Conservation (phyloP, 1,140 invertebrate species). For the Palaemon carinicauda region DNA sequence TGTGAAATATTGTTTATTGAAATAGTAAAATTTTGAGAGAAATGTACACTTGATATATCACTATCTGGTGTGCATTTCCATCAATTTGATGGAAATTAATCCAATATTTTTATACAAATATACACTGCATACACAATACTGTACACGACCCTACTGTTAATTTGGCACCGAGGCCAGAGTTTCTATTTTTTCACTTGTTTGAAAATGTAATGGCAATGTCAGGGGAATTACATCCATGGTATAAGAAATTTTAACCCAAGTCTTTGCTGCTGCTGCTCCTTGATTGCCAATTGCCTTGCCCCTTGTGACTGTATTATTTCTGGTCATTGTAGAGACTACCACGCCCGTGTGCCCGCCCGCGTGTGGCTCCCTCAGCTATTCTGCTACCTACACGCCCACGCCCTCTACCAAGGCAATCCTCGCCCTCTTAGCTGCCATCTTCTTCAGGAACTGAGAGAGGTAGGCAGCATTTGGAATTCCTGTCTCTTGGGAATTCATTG, state of each 20-base stretch:
- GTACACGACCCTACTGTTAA: no score
- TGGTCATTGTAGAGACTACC: constrained; percentile 77
- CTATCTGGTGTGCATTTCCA: no score
- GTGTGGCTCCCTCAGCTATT: constrained; percentile 69
- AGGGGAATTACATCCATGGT: no score
- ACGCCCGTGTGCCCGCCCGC: constrained; percentile 92
- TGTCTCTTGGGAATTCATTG: not conserved
- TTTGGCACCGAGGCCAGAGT: no score
- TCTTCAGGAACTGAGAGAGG: constrained; percentile 54
- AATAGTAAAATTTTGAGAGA: no score
- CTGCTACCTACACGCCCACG: constrained; percentile 47
- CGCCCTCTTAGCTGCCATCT: constrained; percentile 50
- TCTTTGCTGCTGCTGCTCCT: not conserved
- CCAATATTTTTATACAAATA: no score
- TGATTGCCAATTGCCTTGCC: not conserved
- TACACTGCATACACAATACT: no score
- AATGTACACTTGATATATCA: no score
- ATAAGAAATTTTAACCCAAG: not conserved
- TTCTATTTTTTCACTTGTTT: no score
- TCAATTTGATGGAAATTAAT: no score
- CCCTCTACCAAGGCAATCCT: constrained; percentile 46
- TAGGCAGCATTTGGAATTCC: constrained; percentile 35
- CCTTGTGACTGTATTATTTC: constrained; percentile 43
- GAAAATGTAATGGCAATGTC: no score
- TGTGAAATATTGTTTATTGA: no score